These are phyloP conservation scores for Myoxocephalus aenaeus DNA, from an alignment of 2,797 vertebrate genomes.

Conservation along the genomic window DNA sequence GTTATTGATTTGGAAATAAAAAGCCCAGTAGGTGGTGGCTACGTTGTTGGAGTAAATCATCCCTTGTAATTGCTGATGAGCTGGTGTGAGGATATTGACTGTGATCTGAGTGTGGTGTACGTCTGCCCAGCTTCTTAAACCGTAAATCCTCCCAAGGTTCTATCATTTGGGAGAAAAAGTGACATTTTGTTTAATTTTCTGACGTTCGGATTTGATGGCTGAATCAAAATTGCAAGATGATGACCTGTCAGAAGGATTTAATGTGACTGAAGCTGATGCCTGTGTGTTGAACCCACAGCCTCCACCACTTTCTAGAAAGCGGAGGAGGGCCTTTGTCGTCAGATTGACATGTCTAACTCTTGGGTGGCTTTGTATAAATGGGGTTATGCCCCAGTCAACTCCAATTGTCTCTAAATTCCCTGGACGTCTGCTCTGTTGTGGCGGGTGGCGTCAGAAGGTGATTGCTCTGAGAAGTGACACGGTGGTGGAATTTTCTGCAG, in stretches of 20 bases:
- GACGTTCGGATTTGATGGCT: conserved; percentile 45
- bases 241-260: conserved; percentile 60
- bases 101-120: conserved; percentile 17
- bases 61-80: conserved; percentile 57
- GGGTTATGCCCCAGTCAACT: conserved; percentile 78
- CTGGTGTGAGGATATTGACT: conserved; percentile 63
- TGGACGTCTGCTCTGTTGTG: conserved; percentile 57
- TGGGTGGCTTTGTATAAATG: conserved; percentile 74
- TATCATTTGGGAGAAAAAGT: conserved; percentile 19
- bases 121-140: conserved; percentile 39
- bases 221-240: conserved; percentile 37
- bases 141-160: conserved; percentile 10
- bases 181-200: conserved; percentile 38
- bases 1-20: conserved; percentile 71
- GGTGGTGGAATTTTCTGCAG: conserved; percentile 33
- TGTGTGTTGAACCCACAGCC: conserved; percentile 35
- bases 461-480: conserved; percentile 59
- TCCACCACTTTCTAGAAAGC: conserved; percentile 55
- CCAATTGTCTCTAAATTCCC: conserved; percentile 76
- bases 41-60: conserved; percentile 62
- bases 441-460: conserved; percentile 26
- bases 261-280: conserved; percentile 37
- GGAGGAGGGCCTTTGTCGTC: conserved; percentile 60
- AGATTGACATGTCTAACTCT: conserved; percentile 70
- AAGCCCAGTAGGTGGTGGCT: conserved; percentile 50